These are phyloP conservation scores for Berghia stephanieae DNA, from an alignment of 1,140 invertebrate species.

Conservation along the genomic window DNA sequence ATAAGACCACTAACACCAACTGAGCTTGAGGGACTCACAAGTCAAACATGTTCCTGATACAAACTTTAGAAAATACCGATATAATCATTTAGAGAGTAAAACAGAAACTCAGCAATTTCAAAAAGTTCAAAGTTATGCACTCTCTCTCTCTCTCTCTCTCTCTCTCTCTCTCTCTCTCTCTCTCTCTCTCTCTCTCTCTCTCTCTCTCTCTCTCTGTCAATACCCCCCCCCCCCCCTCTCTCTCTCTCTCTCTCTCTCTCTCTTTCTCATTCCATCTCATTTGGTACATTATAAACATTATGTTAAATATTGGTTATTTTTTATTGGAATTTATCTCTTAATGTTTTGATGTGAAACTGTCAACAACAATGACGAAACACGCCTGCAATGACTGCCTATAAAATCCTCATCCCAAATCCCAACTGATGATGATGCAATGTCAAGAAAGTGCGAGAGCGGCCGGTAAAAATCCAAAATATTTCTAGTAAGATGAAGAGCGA, in stretches of 20 bases:
- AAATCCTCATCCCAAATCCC: background rate
- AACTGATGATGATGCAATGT: slow-evolving; percentile 5
- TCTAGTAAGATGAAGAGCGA: no score
- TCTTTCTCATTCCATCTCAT: background rate
- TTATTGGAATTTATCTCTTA: background rate
- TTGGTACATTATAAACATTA: background rate
- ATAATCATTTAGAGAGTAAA: background rate
- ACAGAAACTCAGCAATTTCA: background rate
- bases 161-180: slow-evolving; percentile 2
- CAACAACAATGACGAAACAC: slow-evolving; percentile 47
- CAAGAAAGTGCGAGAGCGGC: no score
- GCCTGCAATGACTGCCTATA: background rate
- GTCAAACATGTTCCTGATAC: background rate
- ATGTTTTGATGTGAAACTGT: slow-evolving; percentile 37
- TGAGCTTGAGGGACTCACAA: no score
- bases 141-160: background rate
- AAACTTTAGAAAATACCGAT: background rate
- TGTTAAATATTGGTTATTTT: background rate
- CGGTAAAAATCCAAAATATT: no score
- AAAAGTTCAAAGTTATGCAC: background rate
- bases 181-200: background rate
- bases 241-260: no score
- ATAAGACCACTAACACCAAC: background rate
- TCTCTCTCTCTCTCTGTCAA: no score
- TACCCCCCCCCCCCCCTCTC: no score